These are phyloP conservation scores for Junonia oenone DNA, from an alignment of 2,888 invertebrate genomes.

Conservation along the genomic window DNA sequence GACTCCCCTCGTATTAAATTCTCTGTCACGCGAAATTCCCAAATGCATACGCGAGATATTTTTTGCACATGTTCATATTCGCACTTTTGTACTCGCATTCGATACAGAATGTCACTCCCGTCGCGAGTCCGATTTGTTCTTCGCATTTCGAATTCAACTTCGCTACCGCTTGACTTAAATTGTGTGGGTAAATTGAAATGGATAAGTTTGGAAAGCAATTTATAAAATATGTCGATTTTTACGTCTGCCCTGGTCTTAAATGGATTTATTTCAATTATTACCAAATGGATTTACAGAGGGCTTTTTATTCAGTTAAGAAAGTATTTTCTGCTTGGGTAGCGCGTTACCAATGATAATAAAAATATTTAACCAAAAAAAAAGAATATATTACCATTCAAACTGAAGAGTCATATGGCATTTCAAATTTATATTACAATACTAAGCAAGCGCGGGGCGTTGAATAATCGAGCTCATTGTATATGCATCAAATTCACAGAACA, in stretches of 20 bases:
- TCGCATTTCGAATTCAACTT: conserved; percentile 39
- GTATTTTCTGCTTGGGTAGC: neutral
- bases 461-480: conserved; percentile 76
- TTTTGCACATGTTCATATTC: conserved; percentile 79
- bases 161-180: conserved; percentile 18
- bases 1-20: conserved; percentile 79
- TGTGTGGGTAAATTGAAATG: conserved; percentile 4
- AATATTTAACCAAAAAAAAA: neutral
- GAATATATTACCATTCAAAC: neutral
- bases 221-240: conserved; percentile 11
- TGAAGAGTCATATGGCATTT: conserved; percentile 47
- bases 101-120: conserved; percentile 72
- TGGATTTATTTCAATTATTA: neutral
- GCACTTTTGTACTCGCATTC: conserved; percentile 67
- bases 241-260: neutral
- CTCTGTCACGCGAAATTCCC: conserved; percentile 78
- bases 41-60: conserved; percentile 77
- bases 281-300: neutral
- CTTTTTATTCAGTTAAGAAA: neutral
- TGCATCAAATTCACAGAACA: conserved; percentile 78
- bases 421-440: conserved; percentile 61
- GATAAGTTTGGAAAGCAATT: conserved; percentile 9
- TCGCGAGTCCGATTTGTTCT: conserved; percentile 51
- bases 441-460: conserved; percentile 61
- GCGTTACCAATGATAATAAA: neutral